Evolutionary conservation across 2,888 invertebrate species (phyloP).

Genomic region (Synanthedon vespiformis): DNA sequence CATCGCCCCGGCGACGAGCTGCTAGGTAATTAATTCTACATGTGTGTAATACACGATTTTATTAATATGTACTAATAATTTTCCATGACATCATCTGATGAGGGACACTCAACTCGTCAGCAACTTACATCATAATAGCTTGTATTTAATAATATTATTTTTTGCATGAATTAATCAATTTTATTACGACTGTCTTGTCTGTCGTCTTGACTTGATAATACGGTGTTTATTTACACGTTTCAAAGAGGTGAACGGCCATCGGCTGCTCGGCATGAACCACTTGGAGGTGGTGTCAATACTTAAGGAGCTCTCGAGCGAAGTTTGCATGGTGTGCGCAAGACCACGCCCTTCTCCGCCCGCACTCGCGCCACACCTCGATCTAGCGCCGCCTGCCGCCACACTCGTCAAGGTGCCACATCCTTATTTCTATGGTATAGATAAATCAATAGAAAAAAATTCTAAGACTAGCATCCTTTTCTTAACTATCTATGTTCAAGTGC

Average conservation of each 20-base stretch:
- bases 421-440: neutral
- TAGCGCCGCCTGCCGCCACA: conserved; percentile 46
- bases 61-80: too few species aligned
- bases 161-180: too few species aligned
- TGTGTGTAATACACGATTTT: too few species aligned
- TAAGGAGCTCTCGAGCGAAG: conserved; percentile 90
- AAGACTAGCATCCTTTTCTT: too few species aligned
- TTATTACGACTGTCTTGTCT: too few species aligned
- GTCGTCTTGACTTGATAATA: neutral
- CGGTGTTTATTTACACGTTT: neutral
- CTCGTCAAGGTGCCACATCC: conserved; percentile 50
- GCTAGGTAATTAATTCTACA: conserved; percentile 61
- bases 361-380: conserved; percentile 41
- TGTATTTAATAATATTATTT: too few species aligned
- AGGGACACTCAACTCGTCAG: too few species aligned
- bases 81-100: too few species aligned
- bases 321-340: conserved; percentile 90
- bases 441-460: too few species aligned
- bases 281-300: conserved; percentile 93
- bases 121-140: too few species aligned
- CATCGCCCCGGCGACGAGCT: conserved; percentile 96
- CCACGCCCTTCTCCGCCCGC: conserved; percentile 39
- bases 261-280: conserved; percentile 91
- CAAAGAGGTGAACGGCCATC: conserved; percentile 88
- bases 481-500: too few species aligned